Base-by-base conservation (phyloP, 2,888 invertebrate species). In the Acholoe squamosa region DNA sequence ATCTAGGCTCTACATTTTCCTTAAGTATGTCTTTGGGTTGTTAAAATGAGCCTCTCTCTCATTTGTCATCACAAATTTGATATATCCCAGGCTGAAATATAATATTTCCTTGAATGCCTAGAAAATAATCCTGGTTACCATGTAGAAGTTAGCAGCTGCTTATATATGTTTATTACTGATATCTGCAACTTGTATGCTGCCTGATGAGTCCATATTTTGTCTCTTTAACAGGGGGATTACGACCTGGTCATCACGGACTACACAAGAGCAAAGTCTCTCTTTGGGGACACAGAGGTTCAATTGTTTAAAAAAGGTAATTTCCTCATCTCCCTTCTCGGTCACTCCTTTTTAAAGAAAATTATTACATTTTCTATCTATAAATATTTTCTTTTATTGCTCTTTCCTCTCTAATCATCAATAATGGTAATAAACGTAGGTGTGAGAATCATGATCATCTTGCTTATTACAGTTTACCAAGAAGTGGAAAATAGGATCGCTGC, bases 201-300 rank as follows among this genome's bases (percentile, higher is more conserved):
- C 19, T 54, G 10, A 54, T 71, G 71, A n/a, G n/a, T n/a, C 71
- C 25, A 31, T 34, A 51, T 43, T 51, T 86, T 89, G 84, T 76
- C 43, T 80, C 71, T 86, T 71, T 93, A 93, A 31, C 91, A 96
- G 94, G 98, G 98, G 89, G 99, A 99, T 95, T 99, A 98, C 95
- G 99, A 99, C 95, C 97, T 99, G 89, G 98, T 99, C 33, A 98
- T 99, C 91, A 99, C 99, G 95, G 99, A 99, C 96, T 99, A 99
- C 95, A 98, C 98, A 0, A 97, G 99, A 93, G 99, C 99, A 3
- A 99, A 98, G 95, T 98, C 99, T 95, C 96, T 99, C 43, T 99
- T 99, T 96, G 98, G 98, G 91, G 98, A 98, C 96, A 98, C 98
- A 52, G 98, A 99, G 96, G 97, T 99, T 25, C 97, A 94, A 89